phyloP scores from a whole-genome alignment of 2,797 vertebrate species.

The Fundulus diaphanus region DNA sequence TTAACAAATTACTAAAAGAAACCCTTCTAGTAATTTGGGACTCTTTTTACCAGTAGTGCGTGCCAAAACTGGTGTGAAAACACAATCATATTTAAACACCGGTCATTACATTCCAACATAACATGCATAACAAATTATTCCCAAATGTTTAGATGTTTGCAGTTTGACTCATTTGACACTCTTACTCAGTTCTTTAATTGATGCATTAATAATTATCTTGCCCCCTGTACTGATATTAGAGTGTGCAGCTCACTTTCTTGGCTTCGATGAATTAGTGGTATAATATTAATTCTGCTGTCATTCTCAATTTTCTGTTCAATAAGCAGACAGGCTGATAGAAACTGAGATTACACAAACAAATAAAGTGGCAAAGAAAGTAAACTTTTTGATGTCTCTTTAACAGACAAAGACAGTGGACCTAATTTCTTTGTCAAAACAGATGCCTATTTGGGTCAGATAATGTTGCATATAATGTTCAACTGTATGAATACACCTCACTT shows the following conservation, averaged over 20 bases:
- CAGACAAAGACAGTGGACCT: constrained; percentile 31
- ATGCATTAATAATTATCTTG: constrained; percentile 36
- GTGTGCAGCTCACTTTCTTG: constrained; percentile 26
- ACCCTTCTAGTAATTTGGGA: too few relatives aligned
- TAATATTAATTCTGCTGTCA: constrained; percentile 37
- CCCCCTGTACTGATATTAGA: constrained; percentile 29
- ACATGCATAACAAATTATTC: constrained; percentile 8
- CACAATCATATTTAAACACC: not conserved
- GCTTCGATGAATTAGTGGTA: constrained; percentile 37
- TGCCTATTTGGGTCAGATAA: constrained; percentile 45
- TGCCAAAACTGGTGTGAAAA: too few relatives aligned
- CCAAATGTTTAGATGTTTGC: not conserved
- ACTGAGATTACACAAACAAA: constrained; percentile 43
- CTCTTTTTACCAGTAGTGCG: too few relatives aligned
- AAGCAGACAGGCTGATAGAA: constrained; percentile 34
- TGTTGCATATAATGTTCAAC: constrained; percentile 28
- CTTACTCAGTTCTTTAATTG: constrained; percentile 4
- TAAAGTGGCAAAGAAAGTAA: constrained; percentile 37
- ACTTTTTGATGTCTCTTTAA: constrained; percentile 24
- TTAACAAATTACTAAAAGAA: too few relatives aligned
- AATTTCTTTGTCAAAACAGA: constrained; percentile 48
- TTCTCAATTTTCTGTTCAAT: constrained; percentile 52
- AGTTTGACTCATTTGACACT: not conserved
- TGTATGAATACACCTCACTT: constrained; percentile 15
- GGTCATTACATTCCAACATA: not conserved